phyloP scores from a whole-genome alignment of 2,113 vertebrate species.

The Myotis yumanensis region DNA sequence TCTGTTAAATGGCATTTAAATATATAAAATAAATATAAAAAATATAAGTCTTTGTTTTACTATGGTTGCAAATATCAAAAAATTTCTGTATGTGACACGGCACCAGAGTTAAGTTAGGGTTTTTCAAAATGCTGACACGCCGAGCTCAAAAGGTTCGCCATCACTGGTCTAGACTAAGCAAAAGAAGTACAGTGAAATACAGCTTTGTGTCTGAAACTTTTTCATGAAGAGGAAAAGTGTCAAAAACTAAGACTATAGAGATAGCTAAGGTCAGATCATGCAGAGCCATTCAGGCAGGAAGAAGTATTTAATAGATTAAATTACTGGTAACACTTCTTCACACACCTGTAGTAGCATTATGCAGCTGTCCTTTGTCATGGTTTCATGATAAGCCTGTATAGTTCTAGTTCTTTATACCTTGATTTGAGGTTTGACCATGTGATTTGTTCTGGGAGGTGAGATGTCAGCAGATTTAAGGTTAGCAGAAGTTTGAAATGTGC shows the following conservation, averaged over 20 bases:
- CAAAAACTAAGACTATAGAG: background rate
- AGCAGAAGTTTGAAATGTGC: background rate
- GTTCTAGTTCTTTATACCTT: background rate
- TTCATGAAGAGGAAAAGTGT: background rate
- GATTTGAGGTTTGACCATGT: background rate
- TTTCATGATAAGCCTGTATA: background rate
- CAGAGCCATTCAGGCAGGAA: background rate
- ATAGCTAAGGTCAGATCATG: background rate
- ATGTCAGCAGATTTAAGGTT: background rate
- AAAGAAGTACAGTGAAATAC: background rate
- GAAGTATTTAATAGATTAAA: background rate
- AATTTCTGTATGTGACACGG: too few relatives aligned
- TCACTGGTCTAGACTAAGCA: background rate
- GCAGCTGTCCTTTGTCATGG: background rate
- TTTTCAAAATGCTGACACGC: too few relatives aligned
- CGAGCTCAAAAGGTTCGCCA: too few relatives aligned
- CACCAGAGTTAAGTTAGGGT: too few relatives aligned
- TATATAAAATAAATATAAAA: too few relatives aligned
- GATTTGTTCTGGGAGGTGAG: background rate
- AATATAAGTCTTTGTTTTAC: too few relatives aligned
- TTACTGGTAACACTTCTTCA: background rate
- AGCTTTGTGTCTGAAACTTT: background rate
- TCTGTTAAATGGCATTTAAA: too few relatives aligned
- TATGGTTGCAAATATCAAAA: too few relatives aligned
- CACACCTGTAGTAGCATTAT: background rate